Evolutionary conservation across 2,888 invertebrate genomes (phyloP).

Genomic region (Quadriops clusia): DNA sequence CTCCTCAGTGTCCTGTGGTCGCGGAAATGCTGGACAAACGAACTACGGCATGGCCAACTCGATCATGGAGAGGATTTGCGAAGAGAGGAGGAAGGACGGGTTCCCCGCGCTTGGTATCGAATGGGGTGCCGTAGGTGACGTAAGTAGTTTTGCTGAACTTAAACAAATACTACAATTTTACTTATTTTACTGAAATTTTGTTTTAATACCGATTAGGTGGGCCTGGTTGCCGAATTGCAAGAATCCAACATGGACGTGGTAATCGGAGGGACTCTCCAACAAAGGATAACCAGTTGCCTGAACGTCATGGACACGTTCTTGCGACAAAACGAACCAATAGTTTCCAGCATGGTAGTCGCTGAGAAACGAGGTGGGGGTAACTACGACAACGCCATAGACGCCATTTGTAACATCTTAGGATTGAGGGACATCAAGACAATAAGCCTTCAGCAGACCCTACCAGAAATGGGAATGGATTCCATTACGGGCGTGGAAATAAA

Average conservation of each 20-base stretch:
- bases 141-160: conserved; percentile 32
- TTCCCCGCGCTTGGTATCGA: conserved; percentile 19
- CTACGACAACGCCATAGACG: conserved; percentile 57
- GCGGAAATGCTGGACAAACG: conserved; percentile 84
- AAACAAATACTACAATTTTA: background rate
- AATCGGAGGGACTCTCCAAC: conserved; percentile 50
- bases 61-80: conserved; percentile 76
- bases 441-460: conserved; percentile 7
- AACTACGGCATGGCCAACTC: conserved; percentile 86
- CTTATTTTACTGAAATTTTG: background rate
- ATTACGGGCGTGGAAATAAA: conserved; percentile 10
- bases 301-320: conserved; percentile 57
- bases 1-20: conserved; percentile 82
- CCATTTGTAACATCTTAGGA: conserved; percentile 44
- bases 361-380: conserved; percentile 59
- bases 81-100: conserved; percentile 36
- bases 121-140: conserved; percentile 19
- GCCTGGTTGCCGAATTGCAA: conserved; percentile 15
- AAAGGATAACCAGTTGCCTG: conserved; percentile 52
- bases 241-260: conserved; percentile 12
- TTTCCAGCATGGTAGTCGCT: conserved; percentile 78
- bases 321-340: conserved; percentile 50
- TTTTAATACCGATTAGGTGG: conserved; percentile 10
- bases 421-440: conserved; percentile 7
- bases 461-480: conserved; percentile 11